Evolutionary conservation across 2,113 vertebrate species (phyloP), one percentile per base, ranked within the genome.

Genomic region (Pachyramphus minor): DNA sequence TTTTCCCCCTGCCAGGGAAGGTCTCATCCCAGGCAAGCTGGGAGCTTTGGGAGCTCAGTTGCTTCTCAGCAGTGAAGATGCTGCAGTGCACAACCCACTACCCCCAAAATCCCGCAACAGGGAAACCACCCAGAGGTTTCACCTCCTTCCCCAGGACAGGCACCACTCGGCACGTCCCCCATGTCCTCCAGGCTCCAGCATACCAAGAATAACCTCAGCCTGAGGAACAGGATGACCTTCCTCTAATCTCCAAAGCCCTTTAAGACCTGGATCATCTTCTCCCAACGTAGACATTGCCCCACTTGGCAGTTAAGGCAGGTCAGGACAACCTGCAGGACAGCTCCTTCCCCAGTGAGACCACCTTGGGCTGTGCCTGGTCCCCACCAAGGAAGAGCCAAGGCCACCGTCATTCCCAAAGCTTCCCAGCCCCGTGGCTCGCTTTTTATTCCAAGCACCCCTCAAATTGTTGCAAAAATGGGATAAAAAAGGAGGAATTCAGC

Each of bases 241-340:
- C 75, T 14, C 85, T 97, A 96, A 97, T 96, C 93, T 42, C 90
- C 85, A 95, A 96, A 96, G 95, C 96, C 75, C 63, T 93, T 68
- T 93, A 94, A 97, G 82, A 91, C 87, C 92, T 44, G 96, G 96
- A 96, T 96, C 93, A 97, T 97, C 96, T 95, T 69, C 88, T 89
- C 16, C 79, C 8, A 42, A 33, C 5, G 14, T 8, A 52, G 87
- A 10, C 33, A 5, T 77, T 17, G 42, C 31, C 89, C 89, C 69
- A 28, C 84, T 71, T 31, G 87, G 90, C 79, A 69, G 66, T 74
- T 55, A 6, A 69, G 69, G 72, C 80, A 35, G 94, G 35, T 87
- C 81, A 91, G 77, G 56, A 41, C 0, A 5, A 14, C 15, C 76
- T 31, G 59, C 33, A 18, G 66, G 22, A 39, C 31, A 8, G 27